phyloP scores from a whole-genome alignment of 2,113 vertebrate species.

The Dinomys branickii region DNA sequence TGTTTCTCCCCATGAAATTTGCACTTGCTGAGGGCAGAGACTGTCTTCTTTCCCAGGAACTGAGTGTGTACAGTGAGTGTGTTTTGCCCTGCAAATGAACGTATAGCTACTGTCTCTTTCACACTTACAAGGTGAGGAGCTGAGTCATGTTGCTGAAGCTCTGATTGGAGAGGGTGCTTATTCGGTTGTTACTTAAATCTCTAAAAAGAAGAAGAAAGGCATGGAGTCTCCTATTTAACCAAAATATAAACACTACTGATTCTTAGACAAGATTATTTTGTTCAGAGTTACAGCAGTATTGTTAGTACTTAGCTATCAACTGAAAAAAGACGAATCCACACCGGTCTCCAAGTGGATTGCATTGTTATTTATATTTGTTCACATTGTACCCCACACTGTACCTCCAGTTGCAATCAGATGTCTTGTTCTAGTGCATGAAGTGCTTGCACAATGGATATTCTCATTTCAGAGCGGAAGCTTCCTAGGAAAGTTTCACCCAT shows the following conservation, averaged over 20 bases:
- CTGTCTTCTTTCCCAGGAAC: background rate
- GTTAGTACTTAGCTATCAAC: background rate
- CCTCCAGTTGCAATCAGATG: background rate
- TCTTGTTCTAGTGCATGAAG: background rate
- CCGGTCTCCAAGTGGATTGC: slow-evolving; percentile 13
- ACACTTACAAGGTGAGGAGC: slow-evolving; percentile 98
- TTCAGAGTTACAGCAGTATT: slow-evolving; percentile 50
- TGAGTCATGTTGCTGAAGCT: slow-evolving; percentile 99
- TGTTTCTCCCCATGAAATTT: background rate
- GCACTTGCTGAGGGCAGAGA: background rate
- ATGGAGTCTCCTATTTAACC: slow-evolving; percentile 70
- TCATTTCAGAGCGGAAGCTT: background rate
- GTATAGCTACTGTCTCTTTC: slow-evolving; percentile 55
- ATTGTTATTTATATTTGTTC: background rate
- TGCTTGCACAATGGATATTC: rapidly evolving
- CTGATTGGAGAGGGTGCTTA: slow-evolving; percentile 99
- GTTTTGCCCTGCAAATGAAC: background rate
- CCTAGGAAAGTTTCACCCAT: background rate
- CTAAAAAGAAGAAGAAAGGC: slow-evolving; percentile 90
- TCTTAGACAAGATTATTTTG: slow-evolving; percentile 58
- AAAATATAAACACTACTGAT: slow-evolving; percentile 36
- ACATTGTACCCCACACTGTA: background rate
- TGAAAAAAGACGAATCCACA: slow-evolving; percentile 28
- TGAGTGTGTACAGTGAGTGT: background rate
- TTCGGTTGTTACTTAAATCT: slow-evolving; percentile 99